Evolutionary conservation across 2,113 vertebrate genomes (phyloP), one percentile per base, ranked within the genome.

Genomic region (Hemichromis elongatus): DNA sequence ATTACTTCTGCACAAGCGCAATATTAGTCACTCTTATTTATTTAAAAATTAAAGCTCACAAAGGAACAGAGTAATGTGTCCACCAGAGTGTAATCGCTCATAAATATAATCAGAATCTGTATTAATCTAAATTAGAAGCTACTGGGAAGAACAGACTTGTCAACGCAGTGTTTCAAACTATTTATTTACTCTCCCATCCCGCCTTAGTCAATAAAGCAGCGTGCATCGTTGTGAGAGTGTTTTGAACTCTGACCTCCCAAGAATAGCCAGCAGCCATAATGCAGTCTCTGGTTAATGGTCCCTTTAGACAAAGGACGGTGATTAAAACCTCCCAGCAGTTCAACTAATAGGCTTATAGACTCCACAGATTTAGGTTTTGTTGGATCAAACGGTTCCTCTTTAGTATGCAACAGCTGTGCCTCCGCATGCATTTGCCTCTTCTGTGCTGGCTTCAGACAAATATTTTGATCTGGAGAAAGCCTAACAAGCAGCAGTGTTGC

Each of bases 271-370:
- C 35, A 86, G 83, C 81, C 73, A 30, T 84, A 89, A 93, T 88
- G 89, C 80, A 84, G 89, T 88, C 82, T 83, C 79, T 59, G 82
- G 86, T 82, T 94, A 93, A 93, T 93, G 91, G 90, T 86, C 86
- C 86, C 88, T 73, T 87, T 40, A 89, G 92, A 88, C 75, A 66
- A 84, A 75, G 73, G 86, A 86, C 82, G 66, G 79, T 89, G 90
- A 95, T 92, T 92, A 91, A 94, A 91, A 79, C 83, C 92, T 85
- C 56, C 77, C 30, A 84, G 83, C 86, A 57, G 61, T 82, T 82
- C 33, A 0, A 35, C 88, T 92, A 91, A 94, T 88, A 86, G 89
- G 85, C 86, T 90, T 90, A 91, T 50, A 87, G 85, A 89, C 88
- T 63, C 45, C 85, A 83, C 84, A 83, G 82, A 91, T 91, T 87